phyloP scores from a whole-genome alignment of 1,140 invertebrate genomes.

The Drosophila mauritiana region DNA sequence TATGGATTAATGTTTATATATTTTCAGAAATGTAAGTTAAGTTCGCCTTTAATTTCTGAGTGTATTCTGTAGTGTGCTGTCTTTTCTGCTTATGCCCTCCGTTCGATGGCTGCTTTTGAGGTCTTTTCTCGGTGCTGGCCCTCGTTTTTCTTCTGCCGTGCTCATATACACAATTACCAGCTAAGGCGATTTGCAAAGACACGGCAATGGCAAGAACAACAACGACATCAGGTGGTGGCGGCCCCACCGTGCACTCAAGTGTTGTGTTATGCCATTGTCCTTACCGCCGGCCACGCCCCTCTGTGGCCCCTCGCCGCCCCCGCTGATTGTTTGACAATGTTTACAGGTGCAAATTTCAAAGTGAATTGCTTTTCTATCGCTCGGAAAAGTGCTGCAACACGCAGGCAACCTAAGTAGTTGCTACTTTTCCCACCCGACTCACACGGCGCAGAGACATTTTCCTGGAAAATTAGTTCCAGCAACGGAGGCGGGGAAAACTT shows the following conservation, averaged over 20 bases:
- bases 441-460: slow-evolving; percentile 33
- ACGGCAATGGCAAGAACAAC: slow-evolving; percentile 41
- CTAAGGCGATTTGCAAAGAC: slow-evolving; percentile 77
- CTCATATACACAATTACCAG: slow-evolving; percentile 80
- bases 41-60: background rate
- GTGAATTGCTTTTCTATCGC: slow-evolving; percentile 82
- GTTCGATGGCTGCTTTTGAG: slow-evolving; percentile 25
- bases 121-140: slow-evolving; percentile 19
- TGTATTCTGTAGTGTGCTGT: slow-evolving; percentile 18
- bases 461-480: slow-evolving; percentile 62
- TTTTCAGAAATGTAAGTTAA: too few relatives aligned
- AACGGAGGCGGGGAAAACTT: slow-evolving; percentile 16
- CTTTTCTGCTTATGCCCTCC: slow-evolving; percentile 17
- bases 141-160: slow-evolving; percentile 48
- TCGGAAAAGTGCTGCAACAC: slow-evolving; percentile 80
- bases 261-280: slow-evolving; percentile 71
- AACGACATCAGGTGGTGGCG: slow-evolving; percentile 54
- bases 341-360: slow-evolving; percentile 83
- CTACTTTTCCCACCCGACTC: slow-evolving; percentile 7
- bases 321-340: slow-evolving; percentile 75
- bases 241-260: slow-evolving; percentile 66
- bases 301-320: background rate
- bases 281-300: slow-evolving; percentile 27
- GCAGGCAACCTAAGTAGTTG: slow-evolving; percentile 61
- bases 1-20: too few relatives aligned